phyloP scores from a whole-genome alignment of 37 sponge, comb jelly and placozoan species.

The Ianthella basta region DNA sequence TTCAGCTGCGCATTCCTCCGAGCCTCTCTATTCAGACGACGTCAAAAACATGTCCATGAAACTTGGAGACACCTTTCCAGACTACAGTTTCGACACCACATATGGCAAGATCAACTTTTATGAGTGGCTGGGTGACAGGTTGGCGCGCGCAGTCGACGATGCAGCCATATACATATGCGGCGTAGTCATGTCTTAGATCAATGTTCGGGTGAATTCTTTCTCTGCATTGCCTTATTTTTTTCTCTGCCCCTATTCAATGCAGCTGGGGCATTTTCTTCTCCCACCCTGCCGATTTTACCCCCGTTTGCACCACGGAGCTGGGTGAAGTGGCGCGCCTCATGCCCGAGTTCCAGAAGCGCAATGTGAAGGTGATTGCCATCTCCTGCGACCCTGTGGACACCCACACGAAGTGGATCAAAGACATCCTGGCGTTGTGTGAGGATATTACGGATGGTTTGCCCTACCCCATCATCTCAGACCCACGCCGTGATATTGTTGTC shows the following conservation, averaged over 20 bases:
- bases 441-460: conserved; percentile 43
- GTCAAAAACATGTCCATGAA: conserved; percentile 83
- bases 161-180: too few relatives aligned
- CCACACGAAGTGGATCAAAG: conserved; percentile 88
- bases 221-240: background rate
- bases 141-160: too few relatives aligned
- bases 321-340: conserved; percentile 71
- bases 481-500: conserved; percentile 85
- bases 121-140: conserved; percentile 85
- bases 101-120: conserved; percentile 66
- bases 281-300: conserved; percentile 96
- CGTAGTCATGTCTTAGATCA: too few relatives aligned
- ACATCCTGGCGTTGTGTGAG: conserved; percentile 69
- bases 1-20: too few relatives aligned
- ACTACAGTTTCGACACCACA: conserved; percentile 80
- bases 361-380: conserved; percentile 87
- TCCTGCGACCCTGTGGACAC: conserved; percentile 83
- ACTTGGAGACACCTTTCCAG: conserved; percentile 87
- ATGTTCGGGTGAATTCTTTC: too few relatives aligned
- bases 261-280: conserved; percentile 97
- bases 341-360: conserved; percentile 89
- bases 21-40: background rate
- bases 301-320: conserved; percentile 97
- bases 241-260: background rate
- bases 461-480: conserved; percentile 97